Base-by-base conservation (phyloP, 2,113 vertebrate genomes). In the Hassar affinis region DNA sequence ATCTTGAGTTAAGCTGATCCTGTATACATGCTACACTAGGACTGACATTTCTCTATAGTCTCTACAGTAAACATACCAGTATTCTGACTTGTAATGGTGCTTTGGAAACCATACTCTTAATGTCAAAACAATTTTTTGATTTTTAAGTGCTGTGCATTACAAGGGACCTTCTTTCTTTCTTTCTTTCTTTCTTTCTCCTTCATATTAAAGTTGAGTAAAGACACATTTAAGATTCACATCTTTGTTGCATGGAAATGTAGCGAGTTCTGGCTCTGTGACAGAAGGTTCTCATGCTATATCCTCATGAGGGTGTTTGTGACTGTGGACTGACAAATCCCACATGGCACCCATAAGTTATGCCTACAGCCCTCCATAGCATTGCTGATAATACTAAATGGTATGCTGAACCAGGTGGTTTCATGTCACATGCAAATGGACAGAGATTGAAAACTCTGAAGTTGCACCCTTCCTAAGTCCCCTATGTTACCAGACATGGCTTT, bases 231-330 rank as follows among this genome's bases (percentile, higher is more conserved):
- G 15, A 59, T 42, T 6, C 20, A n/a, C 12, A 0, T 7, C 33
- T 15, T 79, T 75, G 18, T 9, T 78, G 74, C 52, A 54, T 68
- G 25, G 38, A 47, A 42, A 42, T n/a, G 8, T 83, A 25, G 35
- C 9, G 2, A 22, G 15, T 62, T 30, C 20, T 59, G 85, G 30
- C 17, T 49, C 8, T 20, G 22, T 80, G 69, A 76, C 35, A 30
- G 78, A 15, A 71, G 74, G 59, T 27, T 78, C n/a, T 15, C 30
- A 3, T 75, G n/a, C 7, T 68, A 9, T n/a, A 33, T 14, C 69
- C 38, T 54, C 20, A 90, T 91, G 85, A 87, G 88, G 91, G 90
- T 91, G 45, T 93, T 92, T 85, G 89, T 92, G 91, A 92, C 90
- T 90, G 84, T 85, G 82, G 80, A 85, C 79, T 76, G 2, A 30